phyloP scores from a whole-genome alignment of 1,140 invertebrate genomes.

The Pseudomyrmex flavicornis region DNA sequence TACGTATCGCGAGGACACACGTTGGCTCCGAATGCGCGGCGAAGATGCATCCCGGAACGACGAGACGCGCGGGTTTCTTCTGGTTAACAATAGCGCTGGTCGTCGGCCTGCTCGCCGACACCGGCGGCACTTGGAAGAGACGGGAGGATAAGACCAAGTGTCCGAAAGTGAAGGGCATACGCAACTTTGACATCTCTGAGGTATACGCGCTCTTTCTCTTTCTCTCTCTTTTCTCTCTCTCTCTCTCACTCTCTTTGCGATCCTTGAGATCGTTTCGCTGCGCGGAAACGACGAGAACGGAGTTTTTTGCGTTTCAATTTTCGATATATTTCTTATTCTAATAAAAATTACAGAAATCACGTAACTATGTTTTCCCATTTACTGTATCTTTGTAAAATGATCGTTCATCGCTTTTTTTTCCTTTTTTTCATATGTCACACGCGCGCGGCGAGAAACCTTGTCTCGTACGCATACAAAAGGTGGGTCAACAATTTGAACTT shows the following conservation, averaged over 20 bases:
- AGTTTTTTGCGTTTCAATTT: background rate
- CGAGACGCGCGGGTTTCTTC: constrained; percentile 45
- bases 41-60: constrained; percentile 65
- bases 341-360: background rate
- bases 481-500: constrained; percentile 20
- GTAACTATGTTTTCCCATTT: background rate
- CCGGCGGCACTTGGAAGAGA: constrained; percentile 76
- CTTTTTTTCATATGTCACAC: background rate
- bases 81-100: constrained; percentile 58
- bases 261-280: too few relatives aligned
- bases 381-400: background rate
- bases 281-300: background rate
- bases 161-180: constrained; percentile 85
- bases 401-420: background rate
- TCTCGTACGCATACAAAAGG: background rate
- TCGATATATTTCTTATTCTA: background rate
- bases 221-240: too few relatives aligned
- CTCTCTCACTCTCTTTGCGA: too few relatives aligned
- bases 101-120: constrained; percentile 40
- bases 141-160: constrained; percentile 87
- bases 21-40: constrained; percentile 52
- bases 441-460: background rate
- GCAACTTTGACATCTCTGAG: constrained; percentile 84
- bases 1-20: too few relatives aligned
- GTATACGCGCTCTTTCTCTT: constrained; percentile 68